Conservation (phyloP, 2,888 invertebrate species). For the Acronicta aceris region DNA sequence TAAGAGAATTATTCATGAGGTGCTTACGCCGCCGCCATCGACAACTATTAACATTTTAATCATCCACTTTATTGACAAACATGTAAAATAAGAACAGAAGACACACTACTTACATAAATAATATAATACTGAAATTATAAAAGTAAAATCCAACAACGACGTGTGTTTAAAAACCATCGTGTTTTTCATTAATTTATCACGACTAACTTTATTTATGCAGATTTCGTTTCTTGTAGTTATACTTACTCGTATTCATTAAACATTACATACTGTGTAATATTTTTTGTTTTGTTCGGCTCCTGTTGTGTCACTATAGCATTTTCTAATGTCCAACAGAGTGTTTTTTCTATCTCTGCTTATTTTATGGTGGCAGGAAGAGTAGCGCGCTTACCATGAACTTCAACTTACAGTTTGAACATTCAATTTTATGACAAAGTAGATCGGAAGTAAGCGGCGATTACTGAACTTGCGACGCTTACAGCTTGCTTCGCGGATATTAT, state of each 20-base stretch:
- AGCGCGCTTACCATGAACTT: conserved; percentile 33
- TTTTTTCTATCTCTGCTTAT: conserved; percentile 10
- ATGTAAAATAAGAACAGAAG: conserved; percentile 16
- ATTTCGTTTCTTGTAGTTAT: no score
- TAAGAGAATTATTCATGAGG: conserved; percentile 57
- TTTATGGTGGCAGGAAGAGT: background rate
- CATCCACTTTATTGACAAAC: conserved; percentile 49
- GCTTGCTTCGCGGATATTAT: conserved; percentile 4
- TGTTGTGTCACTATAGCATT: no score
- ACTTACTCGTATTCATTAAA: no score
- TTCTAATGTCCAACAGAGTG: background rate
- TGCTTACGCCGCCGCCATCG: conserved; percentile 39
- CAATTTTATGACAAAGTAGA: conserved; percentile 38
- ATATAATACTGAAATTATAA: no score
- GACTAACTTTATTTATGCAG: no score
- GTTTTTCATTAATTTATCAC: no score
- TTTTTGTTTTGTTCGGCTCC: no score
- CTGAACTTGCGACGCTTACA: background rate
- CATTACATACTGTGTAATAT: no score
- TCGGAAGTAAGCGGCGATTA: conserved; percentile 39
- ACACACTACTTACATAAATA: background rate
- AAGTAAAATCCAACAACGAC: no score
- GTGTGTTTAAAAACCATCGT: no score
- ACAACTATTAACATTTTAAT: conserved; percentile 68
- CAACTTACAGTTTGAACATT: conserved; percentile 43